Base-by-base conservation (phyloP, 2,888 invertebrate genomes). In the Danaus chrysippus region DNA sequence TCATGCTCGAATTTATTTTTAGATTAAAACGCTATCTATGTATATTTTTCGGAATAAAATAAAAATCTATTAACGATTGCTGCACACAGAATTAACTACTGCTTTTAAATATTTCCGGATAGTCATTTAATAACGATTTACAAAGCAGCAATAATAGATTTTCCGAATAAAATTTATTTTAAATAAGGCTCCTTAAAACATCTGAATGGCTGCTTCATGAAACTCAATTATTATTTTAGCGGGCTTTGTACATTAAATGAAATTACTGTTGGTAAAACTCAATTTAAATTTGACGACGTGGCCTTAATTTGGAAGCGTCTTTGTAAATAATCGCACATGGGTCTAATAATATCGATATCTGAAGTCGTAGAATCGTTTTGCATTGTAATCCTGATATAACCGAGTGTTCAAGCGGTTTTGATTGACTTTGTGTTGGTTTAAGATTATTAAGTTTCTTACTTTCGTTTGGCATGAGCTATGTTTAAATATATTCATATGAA, bases 151-250 rank as follows among this genome's bases (percentile, higher is more conserved):
- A 54, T 49, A 64, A 59, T 61, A 62, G 59, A 10, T 34, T 56
- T 67, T 64, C 64, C 61, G 57, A 64, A 58, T 63, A 57, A 63
- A 64, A 67, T 42, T 58, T 64, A 67, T 63, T 63, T 64, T 59
- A 54, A 61, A 64, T 56, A 54, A 43, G 44, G 58, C 62, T 59
- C 52, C 66, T 64, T 64, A 61, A 64, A 64, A 66, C 67, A 71
- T 67, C 64, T 61, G 66, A 68, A 69, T 68, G 68, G 68, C 69
- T 68, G 67, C 63, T 68, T 67, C 63, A 69, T 67, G 70, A 70
- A 84, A 82, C 77, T 80, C 81, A 82, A 86, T 87, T 84, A 86
- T 84, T 84, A 82, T 84, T 83, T 84, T 79, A 82, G 81, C 81
- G 76, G 76, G 76, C 76, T 72, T 74, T 75, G 76, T 79, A 77